Evolutionary conservation across 2,888 invertebrate genomes (phyloP).

Genomic region (Archaeoteleia sp.): DNA sequence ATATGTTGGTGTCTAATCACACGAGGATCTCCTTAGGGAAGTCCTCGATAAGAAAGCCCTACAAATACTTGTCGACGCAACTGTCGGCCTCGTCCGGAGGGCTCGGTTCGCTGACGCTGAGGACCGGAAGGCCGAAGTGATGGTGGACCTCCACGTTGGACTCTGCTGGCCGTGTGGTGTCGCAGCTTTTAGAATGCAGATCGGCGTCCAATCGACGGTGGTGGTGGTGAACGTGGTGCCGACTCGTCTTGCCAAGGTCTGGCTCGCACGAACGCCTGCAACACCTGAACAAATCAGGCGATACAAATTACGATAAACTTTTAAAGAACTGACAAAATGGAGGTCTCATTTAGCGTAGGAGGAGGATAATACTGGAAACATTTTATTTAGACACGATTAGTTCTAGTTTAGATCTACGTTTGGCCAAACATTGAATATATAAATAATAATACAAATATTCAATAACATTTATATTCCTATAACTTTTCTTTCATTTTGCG

Average conservation of each 20-base stretch:
- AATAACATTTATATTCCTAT: no score
- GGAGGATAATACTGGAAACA: no score
- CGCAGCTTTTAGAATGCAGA: conserved; percentile 77
- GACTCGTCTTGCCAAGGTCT: conserved; percentile 60
- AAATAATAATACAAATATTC: no score
- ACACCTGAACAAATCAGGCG: conserved; percentile 57
- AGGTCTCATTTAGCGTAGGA: no score
- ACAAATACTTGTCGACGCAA: conserved; percentile 80
- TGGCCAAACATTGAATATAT: no score
- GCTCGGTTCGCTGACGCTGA: conserved; percentile 87
- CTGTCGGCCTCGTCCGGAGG: conserved; percentile 82
- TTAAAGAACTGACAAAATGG: no score
- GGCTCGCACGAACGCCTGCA: conserved; percentile 67
- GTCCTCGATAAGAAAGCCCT: conserved; percentile 74
- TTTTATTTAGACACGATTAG: no score
- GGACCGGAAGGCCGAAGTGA: conserved; percentile 84
- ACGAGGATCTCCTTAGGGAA: conserved; percentile 73
- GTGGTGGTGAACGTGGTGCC: conserved; percentile 69
- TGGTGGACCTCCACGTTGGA: conserved; percentile 72
- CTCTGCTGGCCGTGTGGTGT: conserved; percentile 68
- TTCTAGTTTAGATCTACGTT: no score
- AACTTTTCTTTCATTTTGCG: no score
- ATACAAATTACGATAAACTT: no score
- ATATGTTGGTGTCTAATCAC: conserved; percentile 48
- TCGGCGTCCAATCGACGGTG: conserved; percentile 72